A percentile compares a stretch with the other conserved stretches of the same genome.
Evolutionary conservation across 2,113 vertebrate species (phyloP).

Genomic region (Coptodon rendalli): DNA sequence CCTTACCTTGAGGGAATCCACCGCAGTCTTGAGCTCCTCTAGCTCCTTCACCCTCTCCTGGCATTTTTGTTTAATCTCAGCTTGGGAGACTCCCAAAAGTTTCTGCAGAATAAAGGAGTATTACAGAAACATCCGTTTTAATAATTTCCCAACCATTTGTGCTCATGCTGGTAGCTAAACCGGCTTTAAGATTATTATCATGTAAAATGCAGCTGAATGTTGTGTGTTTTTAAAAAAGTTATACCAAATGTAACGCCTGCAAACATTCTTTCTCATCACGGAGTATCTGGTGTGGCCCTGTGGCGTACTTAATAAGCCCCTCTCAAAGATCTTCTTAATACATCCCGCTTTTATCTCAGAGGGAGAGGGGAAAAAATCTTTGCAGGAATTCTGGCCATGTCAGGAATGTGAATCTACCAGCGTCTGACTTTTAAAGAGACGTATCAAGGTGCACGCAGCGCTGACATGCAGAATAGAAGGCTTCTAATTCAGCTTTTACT

Average conservation of each 20-base stretch:
- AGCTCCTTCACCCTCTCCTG: conserved; percentile 77
- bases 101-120: conserved; percentile 59
- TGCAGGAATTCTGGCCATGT: conserved; percentile 65
- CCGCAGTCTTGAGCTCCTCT: conserved; percentile 74
- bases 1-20: conserved; percentile 74
- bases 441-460: conserved; percentile 68
- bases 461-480: conserved; percentile 56
- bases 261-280: conserved; percentile 43
- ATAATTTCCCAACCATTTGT: neutral
- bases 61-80: conserved; percentile 77
- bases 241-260: neutral
- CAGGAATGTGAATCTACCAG: conserved; percentile 70
- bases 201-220: neutral
- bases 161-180: neutral
- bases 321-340: conserved; percentile 47
- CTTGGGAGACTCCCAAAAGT: conserved; percentile 73
- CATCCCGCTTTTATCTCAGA: conserved; percentile 58
- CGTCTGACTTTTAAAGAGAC: conserved; percentile 64
- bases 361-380: neutral
- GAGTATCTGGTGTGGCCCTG: conserved; percentile 29
- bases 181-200: neutral
- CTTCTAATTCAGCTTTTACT: conserved; percentile 68
- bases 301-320: conserved; percentile 28
- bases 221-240: neutral
- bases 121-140: neutral